Percentiles rank a stretch among this genome's conserved stretches.
Conservation (phyloP, 2,113 vertebrate species). For the Cygnus atratus region DNA sequence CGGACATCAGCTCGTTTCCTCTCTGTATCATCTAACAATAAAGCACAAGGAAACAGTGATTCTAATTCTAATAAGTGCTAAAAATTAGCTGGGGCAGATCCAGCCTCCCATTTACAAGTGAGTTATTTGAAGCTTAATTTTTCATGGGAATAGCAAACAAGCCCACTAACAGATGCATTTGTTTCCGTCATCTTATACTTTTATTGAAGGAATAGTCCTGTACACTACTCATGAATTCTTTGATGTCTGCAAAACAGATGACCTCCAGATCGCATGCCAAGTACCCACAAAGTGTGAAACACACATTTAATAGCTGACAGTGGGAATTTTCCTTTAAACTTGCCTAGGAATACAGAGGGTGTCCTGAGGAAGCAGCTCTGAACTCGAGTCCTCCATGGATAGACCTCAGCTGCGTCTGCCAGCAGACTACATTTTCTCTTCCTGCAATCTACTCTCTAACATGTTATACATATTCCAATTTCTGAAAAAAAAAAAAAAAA, state of each 20-base stretch:
- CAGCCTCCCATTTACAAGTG: not conserved
- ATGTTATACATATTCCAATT: not conserved
- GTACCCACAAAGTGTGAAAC: not conserved
- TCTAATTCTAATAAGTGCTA: not conserved
- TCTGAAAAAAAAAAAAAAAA: not conserved
- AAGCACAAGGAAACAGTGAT: not conserved
- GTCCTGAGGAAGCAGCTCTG: not conserved
- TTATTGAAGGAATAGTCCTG: not conserved
- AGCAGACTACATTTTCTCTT: not conserved
- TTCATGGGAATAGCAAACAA: not conserved
- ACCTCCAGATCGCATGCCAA: not conserved
- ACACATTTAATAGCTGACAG: not conserved
- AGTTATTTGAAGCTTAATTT: not conserved
- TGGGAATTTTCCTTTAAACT: not conserved
- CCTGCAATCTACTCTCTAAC: not conserved
- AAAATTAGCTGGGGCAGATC: not conserved
- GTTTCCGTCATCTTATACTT: not conserved
- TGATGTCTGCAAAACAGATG: not conserved
- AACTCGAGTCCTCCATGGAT: not conserved
- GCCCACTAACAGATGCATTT: not conserved
- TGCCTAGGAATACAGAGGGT: not conserved
- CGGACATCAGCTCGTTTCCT: not conserved
- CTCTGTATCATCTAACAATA: not conserved
- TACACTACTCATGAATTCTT: not conserved
- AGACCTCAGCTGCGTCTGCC: not conserved